phyloP scores from a whole-genome alignment of 2,113 vertebrate species.

The Phaethornis superciliosus region DNA sequence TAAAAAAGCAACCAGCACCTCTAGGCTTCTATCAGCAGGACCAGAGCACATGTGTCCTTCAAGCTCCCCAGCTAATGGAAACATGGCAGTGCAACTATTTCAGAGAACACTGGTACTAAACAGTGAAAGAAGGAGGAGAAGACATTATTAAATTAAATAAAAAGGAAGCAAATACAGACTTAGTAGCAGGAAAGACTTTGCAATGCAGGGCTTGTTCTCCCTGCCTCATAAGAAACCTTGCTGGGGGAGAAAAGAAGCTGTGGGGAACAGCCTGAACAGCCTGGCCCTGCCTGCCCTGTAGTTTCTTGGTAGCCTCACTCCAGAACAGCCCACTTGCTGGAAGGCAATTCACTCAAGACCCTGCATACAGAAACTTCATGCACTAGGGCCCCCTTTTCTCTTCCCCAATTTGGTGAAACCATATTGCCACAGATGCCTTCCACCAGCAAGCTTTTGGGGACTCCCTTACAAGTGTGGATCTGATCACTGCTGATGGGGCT shows the following conservation, averaged over 20 bases:
- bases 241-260: not conserved
- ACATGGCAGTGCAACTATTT: not conserved
- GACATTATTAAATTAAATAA: not conserved
- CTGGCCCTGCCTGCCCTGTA: not conserved
- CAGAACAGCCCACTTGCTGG: not conserved
- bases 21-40: not conserved
- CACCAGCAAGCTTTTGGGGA: not conserved
- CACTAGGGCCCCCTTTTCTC: not conserved
- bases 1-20: not conserved
- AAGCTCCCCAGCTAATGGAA: not conserved
- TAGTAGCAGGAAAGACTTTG: not conserved
- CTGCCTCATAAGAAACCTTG: not conserved
- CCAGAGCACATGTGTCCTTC: not conserved
- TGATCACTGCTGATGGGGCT: not conserved
- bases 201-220: not conserved
- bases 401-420: not conserved
- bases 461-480: not conserved
- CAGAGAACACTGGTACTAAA: not conserved
- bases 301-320: not conserved
- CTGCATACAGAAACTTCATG: rapidly evolving
- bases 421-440: not conserved
- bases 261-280: not conserved
- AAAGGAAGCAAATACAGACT: not conserved
- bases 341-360: not conserved
- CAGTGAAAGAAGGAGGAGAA: not conserved